phyloP scores from a whole-genome alignment of 2,797 vertebrate species.

The Chanos chanos region DNA sequence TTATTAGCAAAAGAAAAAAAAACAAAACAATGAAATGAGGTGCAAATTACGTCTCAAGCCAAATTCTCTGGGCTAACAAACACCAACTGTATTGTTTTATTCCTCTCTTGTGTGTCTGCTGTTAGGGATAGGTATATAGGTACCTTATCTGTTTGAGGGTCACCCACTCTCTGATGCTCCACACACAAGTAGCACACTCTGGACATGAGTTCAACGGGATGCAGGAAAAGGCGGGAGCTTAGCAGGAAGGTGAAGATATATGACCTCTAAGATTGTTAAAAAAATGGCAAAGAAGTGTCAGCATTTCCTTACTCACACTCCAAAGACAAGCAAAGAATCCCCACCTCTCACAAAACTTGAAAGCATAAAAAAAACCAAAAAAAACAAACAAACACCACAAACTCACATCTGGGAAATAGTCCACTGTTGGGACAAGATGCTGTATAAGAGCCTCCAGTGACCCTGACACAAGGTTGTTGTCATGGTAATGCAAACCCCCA shows the following conservation, averaged over 20 bases:
- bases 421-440: conserved; percentile 90
- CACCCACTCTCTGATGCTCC: conserved; percentile 87
- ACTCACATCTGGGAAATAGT: conserved; percentile 95
- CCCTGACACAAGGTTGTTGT: conserved; percentile 91
- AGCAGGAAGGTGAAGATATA: conserved; percentile 95
- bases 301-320: too few relatives aligned
- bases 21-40: too few relatives aligned
- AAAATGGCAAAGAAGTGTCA: neutral
- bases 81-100: too few relatives aligned
- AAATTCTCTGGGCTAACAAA: too few relatives aligned
- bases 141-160: conserved; percentile 90
- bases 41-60: too few relatives aligned
- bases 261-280: conserved; percentile 72
- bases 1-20: neutral
- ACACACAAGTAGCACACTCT: conserved; percentile 88
- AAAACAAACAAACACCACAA: neutral
- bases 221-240: conserved; percentile 90
- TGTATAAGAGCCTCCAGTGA: conserved; percentile 95
- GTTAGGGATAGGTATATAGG: conserved; percentile 5
- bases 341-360: neutral
- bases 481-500: conserved; percentile 86
- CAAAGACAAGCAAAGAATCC: neutral
- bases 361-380: neutral
- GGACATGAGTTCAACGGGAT: conserved; percentile 90
- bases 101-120: conserved; percentile 5